These are phyloP conservation scores for Tricholauxania praeusta DNA, from an alignment of 2,888 invertebrate genomes.

Conservation along the genomic window DNA sequence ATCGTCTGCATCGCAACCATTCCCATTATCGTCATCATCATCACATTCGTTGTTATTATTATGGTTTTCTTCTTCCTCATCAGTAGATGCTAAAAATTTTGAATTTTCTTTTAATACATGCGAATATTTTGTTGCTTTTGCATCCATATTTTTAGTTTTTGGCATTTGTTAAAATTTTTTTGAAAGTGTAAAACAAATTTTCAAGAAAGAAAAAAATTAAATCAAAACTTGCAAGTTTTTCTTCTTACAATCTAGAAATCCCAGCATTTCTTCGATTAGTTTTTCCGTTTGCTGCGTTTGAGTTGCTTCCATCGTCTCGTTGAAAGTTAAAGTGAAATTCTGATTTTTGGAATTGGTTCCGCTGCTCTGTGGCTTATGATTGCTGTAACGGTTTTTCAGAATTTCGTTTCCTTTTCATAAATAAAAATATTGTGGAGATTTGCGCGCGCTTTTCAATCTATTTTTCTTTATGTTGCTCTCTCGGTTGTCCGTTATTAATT, in stretches of 20 bases:
- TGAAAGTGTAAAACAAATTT: not conserved
- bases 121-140: not conserved
- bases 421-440: not conserved
- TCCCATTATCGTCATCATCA: slow-evolving; percentile 9
- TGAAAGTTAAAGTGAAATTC: not conserved
- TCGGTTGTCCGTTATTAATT: slow-evolving; percentile 5
- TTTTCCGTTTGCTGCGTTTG: slow-evolving; percentile 50
- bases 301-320: slow-evolving; percentile 17
- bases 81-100: slow-evolving; percentile 47
- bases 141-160: slow-evolving; percentile 2
- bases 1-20: slow-evolving; percentile 20
- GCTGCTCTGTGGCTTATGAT: not conserved
- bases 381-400: slow-evolving; percentile 16
- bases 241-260: slow-evolving; percentile 52
- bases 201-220: not conserved
- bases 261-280: slow-evolving; percentile 51
- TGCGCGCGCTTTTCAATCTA: slow-evolving; percentile 41
- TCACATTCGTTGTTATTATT: not conserved
- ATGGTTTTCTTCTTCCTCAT: slow-evolving; percentile 41
- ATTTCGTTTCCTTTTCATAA: slow-evolving; percentile 2
- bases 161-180: slow-evolving; percentile 2
- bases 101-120: not conserved
- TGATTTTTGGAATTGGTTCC: not conserved
- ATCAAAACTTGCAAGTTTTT: slow-evolving; percentile 3
- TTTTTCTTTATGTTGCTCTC: slow-evolving; percentile 48